Evolutionary conservation across 2,797 vertebrate genomes (phyloP).

Genomic region (Pagetopsis macropterus): DNA sequence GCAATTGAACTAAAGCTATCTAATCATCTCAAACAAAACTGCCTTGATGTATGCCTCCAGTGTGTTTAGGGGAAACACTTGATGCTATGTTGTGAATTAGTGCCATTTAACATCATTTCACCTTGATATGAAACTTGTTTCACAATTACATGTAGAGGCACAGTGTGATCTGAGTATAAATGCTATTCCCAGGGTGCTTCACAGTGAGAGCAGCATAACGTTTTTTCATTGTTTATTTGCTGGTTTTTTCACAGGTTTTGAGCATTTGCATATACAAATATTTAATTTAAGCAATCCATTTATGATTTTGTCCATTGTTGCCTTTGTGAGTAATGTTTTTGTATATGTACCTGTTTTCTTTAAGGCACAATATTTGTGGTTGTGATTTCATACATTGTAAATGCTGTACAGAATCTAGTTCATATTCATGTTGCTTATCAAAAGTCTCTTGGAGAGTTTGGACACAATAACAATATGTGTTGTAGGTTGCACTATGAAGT

Average conservation of each 20-base stretch:
- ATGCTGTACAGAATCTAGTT: constrained; percentile 84
- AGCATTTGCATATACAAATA: constrained; percentile 42
- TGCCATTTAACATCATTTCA: constrained; percentile 3
- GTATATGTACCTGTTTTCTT: constrained; percentile 45
- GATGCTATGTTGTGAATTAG: constrained; percentile 13
- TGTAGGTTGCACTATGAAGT: constrained; percentile 65
- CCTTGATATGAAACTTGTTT: constrained; percentile 8
- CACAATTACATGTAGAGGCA: constrained; percentile 14
- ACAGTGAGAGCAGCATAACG: constrained; percentile 22
- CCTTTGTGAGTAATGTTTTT: constrained; percentile 38
- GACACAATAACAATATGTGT: constrained; percentile 35
- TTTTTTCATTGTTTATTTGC: constrained; percentile 32
- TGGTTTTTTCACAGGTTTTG: constrained; percentile 42
- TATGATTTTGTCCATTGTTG: constrained; percentile 42
- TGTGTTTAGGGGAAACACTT: background rate
- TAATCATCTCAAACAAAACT: background rate
- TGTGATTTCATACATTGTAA: constrained; percentile 71
- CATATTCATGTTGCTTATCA: constrained; percentile 76
- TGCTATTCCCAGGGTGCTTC: constrained; percentile 16
- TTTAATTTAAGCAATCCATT: constrained; percentile 21
- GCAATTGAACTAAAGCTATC: background rate
- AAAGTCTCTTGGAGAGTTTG: constrained; percentile 76
- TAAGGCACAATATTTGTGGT: constrained; percentile 47
- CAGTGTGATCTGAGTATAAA: constrained; percentile 24
- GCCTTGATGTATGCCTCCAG: background rate